These are phyloP conservation scores for Stictocephala bisonia DNA, from an alignment of 2,888 invertebrate species.

Conservation along the genomic window DNA sequence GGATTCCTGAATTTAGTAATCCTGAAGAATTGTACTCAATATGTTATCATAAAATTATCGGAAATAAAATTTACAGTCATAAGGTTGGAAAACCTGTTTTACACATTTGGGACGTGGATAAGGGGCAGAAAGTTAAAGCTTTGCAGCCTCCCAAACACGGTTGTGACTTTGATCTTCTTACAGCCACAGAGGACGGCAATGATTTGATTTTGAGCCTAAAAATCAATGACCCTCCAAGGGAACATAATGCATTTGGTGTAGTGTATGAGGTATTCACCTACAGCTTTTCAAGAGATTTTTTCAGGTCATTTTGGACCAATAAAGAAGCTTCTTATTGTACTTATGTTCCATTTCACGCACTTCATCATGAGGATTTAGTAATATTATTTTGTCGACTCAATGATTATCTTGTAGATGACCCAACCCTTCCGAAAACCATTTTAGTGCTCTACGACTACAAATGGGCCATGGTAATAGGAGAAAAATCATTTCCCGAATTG, in stretches of 20 bases:
- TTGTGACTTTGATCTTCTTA: constrained; percentile 4
- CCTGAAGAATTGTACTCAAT: constrained; percentile 27
- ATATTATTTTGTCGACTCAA: constrained; percentile 29
- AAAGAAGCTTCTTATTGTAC: background rate
- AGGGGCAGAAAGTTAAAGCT: background rate
- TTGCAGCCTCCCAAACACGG: constrained; percentile 8
- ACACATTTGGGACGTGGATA: constrained; percentile 19
- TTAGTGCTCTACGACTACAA: constrained; percentile 27
- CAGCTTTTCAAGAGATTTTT: constrained; percentile 32
- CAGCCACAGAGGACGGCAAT: constrained; percentile 10
- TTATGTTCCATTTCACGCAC: constrained; percentile 22
- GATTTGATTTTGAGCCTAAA: constrained; percentile 17
- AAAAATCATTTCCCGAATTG: constrained; percentile 20
- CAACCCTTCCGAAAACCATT: constrained; percentile 14
- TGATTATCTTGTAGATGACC: constrained; percentile 17
- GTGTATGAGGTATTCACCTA: constrained; percentile 15
- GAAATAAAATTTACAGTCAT: constrained; percentile 28
- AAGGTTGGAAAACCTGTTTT: constrained; percentile 21
- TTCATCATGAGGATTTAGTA: constrained; percentile 5
- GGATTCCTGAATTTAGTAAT: constrained; percentile 13
- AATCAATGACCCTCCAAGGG: constrained; percentile 28
- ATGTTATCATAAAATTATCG: constrained; percentile 29
- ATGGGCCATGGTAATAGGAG: constrained; percentile 20
- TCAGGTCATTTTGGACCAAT: constrained; percentile 19
- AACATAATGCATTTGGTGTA: background rate